Conservation (phyloP, 2,888 invertebrate species). For the Allacma fusca region DNA sequence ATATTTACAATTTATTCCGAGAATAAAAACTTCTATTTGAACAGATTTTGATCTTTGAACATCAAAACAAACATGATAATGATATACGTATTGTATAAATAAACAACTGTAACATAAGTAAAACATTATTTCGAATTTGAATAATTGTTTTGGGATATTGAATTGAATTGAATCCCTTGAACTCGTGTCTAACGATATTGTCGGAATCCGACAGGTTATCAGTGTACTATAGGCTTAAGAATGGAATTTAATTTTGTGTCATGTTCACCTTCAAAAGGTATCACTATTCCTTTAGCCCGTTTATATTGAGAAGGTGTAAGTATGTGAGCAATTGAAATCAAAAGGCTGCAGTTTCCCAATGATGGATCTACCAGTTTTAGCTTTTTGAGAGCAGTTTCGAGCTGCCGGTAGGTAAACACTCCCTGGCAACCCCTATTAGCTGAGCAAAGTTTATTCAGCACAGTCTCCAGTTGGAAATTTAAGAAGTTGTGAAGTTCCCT, state of each 20-base stretch:
- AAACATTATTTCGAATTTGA: too few relatives aligned
- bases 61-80: too few relatives aligned
- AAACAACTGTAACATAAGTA: too few relatives aligned
- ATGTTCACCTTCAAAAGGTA: constrained; percentile 5
- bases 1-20: too few relatives aligned
- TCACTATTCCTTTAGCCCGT: neutral
- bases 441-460: neutral
- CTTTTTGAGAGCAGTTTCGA: neutral
- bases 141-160: too few relatives aligned
- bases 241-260: neutral
- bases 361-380: neutral
- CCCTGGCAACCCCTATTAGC: neutral
- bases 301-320: neutral
- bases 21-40: too few relatives aligned
- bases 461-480: neutral
- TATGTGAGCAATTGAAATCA: neutral
- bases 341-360: constrained; percentile 2
- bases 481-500: neutral
- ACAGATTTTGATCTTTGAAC: too few relatives aligned
- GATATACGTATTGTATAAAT: too few relatives aligned
- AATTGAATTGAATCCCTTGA: too few relatives aligned
- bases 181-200: too few relatives aligned
- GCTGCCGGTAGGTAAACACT: constrained; percentile 24
- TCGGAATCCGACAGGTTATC: too few relatives aligned
- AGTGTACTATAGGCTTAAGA: too few relatives aligned